Evolutionary conservation across 2,113 vertebrate genomes (phyloP).

Genomic region (Bubo scandiacus): DNA sequence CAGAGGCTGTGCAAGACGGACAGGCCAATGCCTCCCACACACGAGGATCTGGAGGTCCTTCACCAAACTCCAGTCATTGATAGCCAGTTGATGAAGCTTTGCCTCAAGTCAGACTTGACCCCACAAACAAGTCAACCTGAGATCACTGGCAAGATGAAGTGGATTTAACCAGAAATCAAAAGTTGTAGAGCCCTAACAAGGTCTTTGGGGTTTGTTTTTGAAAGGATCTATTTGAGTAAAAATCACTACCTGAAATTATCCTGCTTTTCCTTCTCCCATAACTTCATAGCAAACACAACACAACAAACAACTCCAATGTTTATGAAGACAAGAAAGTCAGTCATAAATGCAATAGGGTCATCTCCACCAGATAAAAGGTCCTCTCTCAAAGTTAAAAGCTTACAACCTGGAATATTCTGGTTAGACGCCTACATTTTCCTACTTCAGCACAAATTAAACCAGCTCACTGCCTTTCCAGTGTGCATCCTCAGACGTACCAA

Average conservation of each 20-base stretch:
- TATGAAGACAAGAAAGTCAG: neutral
- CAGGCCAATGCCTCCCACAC: no score
- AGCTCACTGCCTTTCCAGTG: neutral
- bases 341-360: rapidly evolving
- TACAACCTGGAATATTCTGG: rapidly evolving
- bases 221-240: neutral
- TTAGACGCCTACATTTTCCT: no score
- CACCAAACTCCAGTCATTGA: neutral
- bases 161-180: neutral
- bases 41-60: neutral
- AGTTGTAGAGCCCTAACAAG: neutral
- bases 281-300: neutral
- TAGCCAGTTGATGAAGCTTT: neutral
- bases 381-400: neutral
- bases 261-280: neutral
- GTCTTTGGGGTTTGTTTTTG: neutral
- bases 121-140: neutral
- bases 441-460: neutral
- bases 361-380: neutral
- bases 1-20: no score
- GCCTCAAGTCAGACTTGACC: neutral
- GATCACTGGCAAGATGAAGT: neutral
- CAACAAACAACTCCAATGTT: neutral
- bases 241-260: neutral
- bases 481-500: no score